Conservation (phyloP, 2,113 vertebrate species). For the Nanorana parkeri region DNA sequence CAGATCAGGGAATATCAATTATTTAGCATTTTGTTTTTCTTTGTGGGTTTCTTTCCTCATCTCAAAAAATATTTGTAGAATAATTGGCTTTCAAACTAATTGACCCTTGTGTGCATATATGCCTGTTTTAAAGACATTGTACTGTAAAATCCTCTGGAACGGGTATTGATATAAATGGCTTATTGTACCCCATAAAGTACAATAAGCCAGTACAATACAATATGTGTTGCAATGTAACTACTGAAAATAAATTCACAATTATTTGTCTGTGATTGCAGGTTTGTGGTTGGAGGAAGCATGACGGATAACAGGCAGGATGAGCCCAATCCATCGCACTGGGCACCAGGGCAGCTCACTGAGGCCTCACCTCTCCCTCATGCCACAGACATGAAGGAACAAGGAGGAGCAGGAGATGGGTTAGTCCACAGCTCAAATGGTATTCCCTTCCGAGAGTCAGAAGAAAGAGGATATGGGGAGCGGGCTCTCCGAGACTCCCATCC, state of each 20-base stretch:
- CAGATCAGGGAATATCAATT: too few species aligned
- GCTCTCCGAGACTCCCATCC: conserved; percentile 73
- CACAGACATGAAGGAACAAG: conserved; percentile 83
- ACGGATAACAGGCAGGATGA: conserved; percentile 93
- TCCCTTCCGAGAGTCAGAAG: conserved; percentile 81
- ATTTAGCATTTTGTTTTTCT: too few species aligned
- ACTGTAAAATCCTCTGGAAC: too few species aligned
- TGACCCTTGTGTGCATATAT: too few species aligned
- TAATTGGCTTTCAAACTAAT: too few species aligned
- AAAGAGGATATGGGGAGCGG: conserved; percentile 75
- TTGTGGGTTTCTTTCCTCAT: too few species aligned
- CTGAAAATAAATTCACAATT: background rate
- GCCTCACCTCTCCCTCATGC: conserved; percentile 73
- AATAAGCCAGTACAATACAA: too few species aligned
- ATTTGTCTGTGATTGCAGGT: conserved; percentile 26
- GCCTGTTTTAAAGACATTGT: too few species aligned
- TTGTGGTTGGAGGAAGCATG: conserved; percentile 73
- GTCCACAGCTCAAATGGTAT: conserved; percentile 91
- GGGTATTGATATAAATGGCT: too few species aligned
- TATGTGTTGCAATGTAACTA: too few species aligned
- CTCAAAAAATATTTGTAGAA: too few species aligned
- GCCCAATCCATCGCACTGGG: conserved; percentile 88
- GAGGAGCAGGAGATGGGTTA: conserved; percentile 69
- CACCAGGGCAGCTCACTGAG: conserved; percentile 80
- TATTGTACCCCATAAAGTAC: too few species aligned